Conservation (phyloP, 1,140 invertebrate genomes). For the Trichonephila inaurata region DNA sequence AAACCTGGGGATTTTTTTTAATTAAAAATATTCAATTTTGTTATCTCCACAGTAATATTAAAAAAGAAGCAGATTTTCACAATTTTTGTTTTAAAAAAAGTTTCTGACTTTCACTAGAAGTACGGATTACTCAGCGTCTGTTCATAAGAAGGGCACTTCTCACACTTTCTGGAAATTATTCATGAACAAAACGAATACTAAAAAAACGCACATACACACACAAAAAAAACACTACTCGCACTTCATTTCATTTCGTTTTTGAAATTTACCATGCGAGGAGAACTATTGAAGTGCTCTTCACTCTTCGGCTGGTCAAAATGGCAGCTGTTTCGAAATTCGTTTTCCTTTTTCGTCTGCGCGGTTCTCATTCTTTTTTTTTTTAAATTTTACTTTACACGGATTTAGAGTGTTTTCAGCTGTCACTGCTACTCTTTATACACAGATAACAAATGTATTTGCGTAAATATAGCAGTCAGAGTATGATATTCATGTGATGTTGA, state of each 20-base stretch:
- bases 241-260: background rate
- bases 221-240: background rate
- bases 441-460: background rate
- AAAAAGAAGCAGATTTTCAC: background rate
- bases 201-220: background rate
- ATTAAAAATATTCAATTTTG: too few relatives aligned
- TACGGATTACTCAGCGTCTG: background rate
- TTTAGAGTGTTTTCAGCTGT: background rate
- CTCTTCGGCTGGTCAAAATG: constrained; percentile 5
- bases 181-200: background rate
- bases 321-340: background rate
- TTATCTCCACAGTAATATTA: background rate
- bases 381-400: background rate
- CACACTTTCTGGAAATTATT: background rate
- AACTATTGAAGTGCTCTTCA: constrained; percentile 9
- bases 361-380: background rate
- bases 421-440: background rate
- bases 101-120: background rate
- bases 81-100: background rate
- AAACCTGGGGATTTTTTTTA: too few relatives aligned
- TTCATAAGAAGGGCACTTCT: background rate
- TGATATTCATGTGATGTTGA: too few relatives aligned
- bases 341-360: background rate
- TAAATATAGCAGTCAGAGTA: background rate
- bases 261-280: background rate